Evolutionary conservation across 2,113 vertebrate species (phyloP).

Genomic region (Daubentonia madagascariensis): DNA sequence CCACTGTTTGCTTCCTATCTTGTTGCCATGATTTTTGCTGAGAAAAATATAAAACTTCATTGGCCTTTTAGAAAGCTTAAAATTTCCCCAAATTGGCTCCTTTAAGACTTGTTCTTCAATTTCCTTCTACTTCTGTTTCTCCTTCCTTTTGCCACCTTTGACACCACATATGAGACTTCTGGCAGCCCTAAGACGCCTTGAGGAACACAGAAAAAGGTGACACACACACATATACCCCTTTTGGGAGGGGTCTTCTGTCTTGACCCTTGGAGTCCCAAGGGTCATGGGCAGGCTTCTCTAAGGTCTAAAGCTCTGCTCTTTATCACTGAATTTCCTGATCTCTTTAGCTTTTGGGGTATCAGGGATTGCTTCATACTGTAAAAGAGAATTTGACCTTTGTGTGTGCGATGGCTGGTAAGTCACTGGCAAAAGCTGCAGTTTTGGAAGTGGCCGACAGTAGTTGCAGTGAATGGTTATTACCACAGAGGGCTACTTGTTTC

Average conservation of each 20-base stretch:
- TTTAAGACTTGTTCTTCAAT: not conserved
- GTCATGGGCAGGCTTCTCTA: not conserved
- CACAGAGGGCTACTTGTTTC: not conserved
- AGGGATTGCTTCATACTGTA: too few relatives aligned
- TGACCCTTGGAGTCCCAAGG: not conserved
- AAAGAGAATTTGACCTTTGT: too few relatives aligned
- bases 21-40: not conserved
- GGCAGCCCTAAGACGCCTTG: not conserved
- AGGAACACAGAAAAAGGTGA: not conserved
- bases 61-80: not conserved
- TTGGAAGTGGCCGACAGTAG: too few relatives aligned
- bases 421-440: too few relatives aligned
- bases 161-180: not conserved
- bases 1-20: not conserved
- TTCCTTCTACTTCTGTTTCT: not conserved
- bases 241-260: not conserved
- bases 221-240: not conserved
- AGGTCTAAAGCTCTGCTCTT: not conserved
- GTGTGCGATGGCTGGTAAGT: too few relatives aligned
- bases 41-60: not conserved
- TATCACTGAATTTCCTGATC: too few relatives aligned
- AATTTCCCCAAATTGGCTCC: not conserved
- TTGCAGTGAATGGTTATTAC: too few relatives aligned
- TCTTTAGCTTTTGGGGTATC: too few relatives aligned
- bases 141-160: not conserved